These are phyloP conservation scores for Thamnophis sirtalis DNA, from an alignment of 2,113 vertebrate species.

Conservation along the genomic window DNA sequence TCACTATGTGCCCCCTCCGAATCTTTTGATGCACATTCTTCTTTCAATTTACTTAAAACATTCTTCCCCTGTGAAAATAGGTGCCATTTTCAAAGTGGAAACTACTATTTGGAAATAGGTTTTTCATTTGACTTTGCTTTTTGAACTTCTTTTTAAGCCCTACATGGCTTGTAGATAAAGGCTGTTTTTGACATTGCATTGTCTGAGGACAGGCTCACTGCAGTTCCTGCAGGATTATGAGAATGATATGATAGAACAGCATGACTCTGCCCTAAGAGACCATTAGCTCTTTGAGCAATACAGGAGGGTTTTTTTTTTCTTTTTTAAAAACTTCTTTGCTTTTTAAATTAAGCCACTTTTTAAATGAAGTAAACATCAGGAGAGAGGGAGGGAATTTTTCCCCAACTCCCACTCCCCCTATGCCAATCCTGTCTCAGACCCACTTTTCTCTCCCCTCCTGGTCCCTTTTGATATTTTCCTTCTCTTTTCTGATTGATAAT, in stretches of 20 bases:
- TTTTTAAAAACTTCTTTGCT: neutral
- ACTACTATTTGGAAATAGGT: neutral
- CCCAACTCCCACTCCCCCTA: neutral
- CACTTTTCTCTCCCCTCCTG: neutral
- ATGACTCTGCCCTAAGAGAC: neutral
- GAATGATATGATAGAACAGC: neutral
- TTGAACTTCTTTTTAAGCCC: neutral
- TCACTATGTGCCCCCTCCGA: neutral
- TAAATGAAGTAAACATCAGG: neutral
- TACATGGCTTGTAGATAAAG: neutral
- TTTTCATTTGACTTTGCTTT: neutral
- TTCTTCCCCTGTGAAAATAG: neutral
- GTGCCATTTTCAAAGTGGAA: neutral
- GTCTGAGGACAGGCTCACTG: neutral
- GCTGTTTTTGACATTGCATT: neutral
- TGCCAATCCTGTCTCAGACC: no score
- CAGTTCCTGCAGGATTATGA: neutral
- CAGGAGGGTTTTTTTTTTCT: neutral
- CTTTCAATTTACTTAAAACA: neutral
- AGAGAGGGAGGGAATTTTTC: neutral
- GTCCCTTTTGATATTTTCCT: neutral
- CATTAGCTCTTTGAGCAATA: neutral
- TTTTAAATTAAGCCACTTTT: neutral
- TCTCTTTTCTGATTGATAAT: neutral
- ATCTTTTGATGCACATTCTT: neutral